Evolutionary conservation across 1,140 invertebrate genomes (phyloP), one percentile per base, ranked within the genome.

Genomic region (Neodiprion pinetum): DNA sequence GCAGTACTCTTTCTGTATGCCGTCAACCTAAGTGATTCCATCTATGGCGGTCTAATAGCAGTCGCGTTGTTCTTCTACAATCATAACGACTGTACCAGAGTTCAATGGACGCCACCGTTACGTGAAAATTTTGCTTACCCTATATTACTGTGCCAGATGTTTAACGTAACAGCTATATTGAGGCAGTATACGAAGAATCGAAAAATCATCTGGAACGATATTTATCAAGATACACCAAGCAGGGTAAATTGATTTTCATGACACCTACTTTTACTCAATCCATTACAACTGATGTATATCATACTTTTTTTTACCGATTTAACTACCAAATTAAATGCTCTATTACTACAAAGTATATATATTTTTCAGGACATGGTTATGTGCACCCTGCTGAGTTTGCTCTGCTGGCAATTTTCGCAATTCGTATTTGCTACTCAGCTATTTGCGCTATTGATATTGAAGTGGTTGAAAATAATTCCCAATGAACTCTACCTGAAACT

Each of bases 21-120:
- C 3, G 85, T 88, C 9, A 88, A 90, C 71, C 79, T 94, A 17
- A 95, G 94, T 81, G 90, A 91, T 12, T 93, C 91, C 72, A 81
- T 95, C 8, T 83, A 91, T 72, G 94, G 95, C 50, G 95, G 94
- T 1, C 47, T 94, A 1, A 77, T 96, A 23, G 88, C 93, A 0
- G 91, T 92, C 10, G 70, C 90, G 0, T 90, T 91, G 17, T 96
- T 95, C 84, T 93, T 96, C 77, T 94, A 92, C 75, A 96, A 97
- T 83, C 95, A 96, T 84, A 91, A 89, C 5, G 95, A 96, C 80
- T 90, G 91, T 68, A 96, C 95, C 0, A 84, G 96, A 53, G 93
- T 96, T 1, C 94, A 95, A 83, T 96, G 95, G 95, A 93, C 95
- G 0, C 95, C 95, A 1, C 95, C 96, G 9, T 87, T 96, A 71